Evolutionary conservation across 2,113 vertebrate genomes (phyloP), one percentile per base, ranked within the genome.

Genomic region (Pygoscelis antarcticus): DNA sequence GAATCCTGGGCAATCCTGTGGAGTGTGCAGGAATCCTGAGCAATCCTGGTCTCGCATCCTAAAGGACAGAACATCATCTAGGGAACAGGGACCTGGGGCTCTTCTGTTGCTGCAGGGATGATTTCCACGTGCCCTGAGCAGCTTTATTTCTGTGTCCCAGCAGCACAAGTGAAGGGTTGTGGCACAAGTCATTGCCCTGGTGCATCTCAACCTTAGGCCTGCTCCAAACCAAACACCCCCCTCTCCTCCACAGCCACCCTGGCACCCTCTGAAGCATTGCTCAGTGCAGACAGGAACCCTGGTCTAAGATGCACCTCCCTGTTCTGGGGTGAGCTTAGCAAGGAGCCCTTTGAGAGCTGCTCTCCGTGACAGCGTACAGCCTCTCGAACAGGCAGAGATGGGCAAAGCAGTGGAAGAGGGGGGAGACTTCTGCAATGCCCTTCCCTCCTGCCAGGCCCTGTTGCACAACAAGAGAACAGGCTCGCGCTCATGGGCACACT

Each of bases 231-330:
- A 75, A 38, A 38, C 34, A 32, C 1, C 13, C 42, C 9, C 34
- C 76, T 52, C 58, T 61, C 23, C 83, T 69, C 77, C 81, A 57
- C 40, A 52, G 1, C 38, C 70, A 57, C 22, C 15, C 84, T 17
- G 14, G 55, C 54, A 74, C 60, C 19, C 51, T 52, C 49, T 62
- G 66, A 27, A n/a, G 68, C 36, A 47, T 3, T 0, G 0, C 22
- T 42, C 13, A 8, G 9, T 12, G 76, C 29, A 32, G 51, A 49
- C n/a, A 61, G n/a, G 40, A 68, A 16, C 46, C 4, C 32, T 25
- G 34, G 23, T 10, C 68, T 10, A 17, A 9, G 34, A 12, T 18
- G 10, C 54, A 18, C 5, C 23, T 16, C 38, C 47, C 19, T 34
- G 20, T 9, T n/a, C 38, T 23, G 30, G 40, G 27, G 17, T 3